Evolutionary conservation across 2,113 vertebrate species (phyloP).

Genomic region (Dendropsophus ebraccatus): DNA sequence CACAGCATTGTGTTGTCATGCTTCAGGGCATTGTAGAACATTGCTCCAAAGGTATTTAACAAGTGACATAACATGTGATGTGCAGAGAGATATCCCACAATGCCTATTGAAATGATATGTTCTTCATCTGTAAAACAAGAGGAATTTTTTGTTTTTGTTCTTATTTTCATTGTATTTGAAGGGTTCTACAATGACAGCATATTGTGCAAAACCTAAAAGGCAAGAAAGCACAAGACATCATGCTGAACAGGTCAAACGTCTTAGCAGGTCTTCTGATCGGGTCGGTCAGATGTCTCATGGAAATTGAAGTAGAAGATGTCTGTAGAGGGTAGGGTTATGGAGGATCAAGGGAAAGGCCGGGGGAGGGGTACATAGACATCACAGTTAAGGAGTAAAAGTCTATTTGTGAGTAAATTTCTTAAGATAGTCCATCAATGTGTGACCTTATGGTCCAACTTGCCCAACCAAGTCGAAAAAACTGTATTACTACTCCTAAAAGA

Average conservation of each 20-base stretch:
- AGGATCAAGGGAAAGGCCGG: too few species aligned
- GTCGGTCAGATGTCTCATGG: neutral
- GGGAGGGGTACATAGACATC: too few species aligned
- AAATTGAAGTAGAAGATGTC: neutral
- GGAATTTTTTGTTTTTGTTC: neutral
- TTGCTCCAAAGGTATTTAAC: neutral
- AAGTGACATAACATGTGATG: neutral
- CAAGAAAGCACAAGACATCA: too few species aligned
- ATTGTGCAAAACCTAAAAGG: neutral
- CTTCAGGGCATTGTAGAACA: neutral
- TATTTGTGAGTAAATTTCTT: too few species aligned
- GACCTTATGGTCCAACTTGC: neutral
- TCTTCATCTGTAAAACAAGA: neutral
- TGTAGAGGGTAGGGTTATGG: neutral
- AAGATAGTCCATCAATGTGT: neutral
- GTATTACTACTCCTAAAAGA: too few species aligned
- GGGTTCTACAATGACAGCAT: neutral
- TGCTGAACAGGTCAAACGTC: neutral
- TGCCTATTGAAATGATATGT: neutral
- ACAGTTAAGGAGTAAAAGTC: too few species aligned
- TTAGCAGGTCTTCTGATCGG: neutral
- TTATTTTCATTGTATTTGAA: too few species aligned
- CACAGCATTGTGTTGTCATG: neutral
- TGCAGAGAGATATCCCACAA: neutral
- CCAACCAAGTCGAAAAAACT: too few species aligned